These are phyloP conservation scores for Oryzias sinensis DNA, from an alignment of 2,797 vertebrate species.

Conservation along the genomic window DNA sequence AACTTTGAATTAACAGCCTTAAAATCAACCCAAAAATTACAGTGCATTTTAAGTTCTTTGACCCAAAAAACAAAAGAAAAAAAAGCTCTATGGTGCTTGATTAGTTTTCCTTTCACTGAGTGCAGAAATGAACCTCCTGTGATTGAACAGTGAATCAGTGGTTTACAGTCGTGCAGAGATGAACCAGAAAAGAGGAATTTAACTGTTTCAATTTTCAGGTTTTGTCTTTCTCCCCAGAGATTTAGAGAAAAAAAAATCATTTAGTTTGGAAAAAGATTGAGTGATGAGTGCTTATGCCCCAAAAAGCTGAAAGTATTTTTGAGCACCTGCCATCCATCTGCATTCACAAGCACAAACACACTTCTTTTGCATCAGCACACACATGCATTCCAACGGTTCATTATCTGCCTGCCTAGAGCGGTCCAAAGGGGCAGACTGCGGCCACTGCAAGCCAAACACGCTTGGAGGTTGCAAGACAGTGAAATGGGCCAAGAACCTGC, in stretches of 20 bases:
- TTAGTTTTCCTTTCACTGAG: slow-evolving; percentile 59
- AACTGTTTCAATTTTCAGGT: slow-evolving; percentile 3
- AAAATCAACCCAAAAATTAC: too few species aligned
- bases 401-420: slow-evolving; percentile 71
- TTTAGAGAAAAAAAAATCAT: too few species aligned
- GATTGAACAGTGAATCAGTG: slow-evolving; percentile 48
- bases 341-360: slow-evolving; percentile 14
- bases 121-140: slow-evolving; percentile 52
- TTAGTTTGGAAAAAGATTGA: too few species aligned
- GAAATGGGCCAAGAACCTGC: slow-evolving; percentile 74
- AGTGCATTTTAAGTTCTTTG: too few species aligned
- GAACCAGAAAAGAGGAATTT: slow-evolving; percentile 36
- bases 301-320: slow-evolving; percentile 15
- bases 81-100: slow-evolving; percentile 7
- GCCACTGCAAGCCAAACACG: slow-evolving; percentile 67
- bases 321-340: too few species aligned
- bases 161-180: slow-evolving; percentile 43
- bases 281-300: not conserved
- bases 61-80: too few species aligned
- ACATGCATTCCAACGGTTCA: slow-evolving; percentile 57
- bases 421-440: slow-evolving; percentile 70
- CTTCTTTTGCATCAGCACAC: slow-evolving; percentile 24
- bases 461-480: slow-evolving; percentile 69
- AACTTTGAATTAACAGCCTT: too few species aligned
- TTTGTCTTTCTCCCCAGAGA: too few species aligned